phyloP scores from a whole-genome alignment of 2,797 vertebrate species.

The Acanthis flammea region DNA sequence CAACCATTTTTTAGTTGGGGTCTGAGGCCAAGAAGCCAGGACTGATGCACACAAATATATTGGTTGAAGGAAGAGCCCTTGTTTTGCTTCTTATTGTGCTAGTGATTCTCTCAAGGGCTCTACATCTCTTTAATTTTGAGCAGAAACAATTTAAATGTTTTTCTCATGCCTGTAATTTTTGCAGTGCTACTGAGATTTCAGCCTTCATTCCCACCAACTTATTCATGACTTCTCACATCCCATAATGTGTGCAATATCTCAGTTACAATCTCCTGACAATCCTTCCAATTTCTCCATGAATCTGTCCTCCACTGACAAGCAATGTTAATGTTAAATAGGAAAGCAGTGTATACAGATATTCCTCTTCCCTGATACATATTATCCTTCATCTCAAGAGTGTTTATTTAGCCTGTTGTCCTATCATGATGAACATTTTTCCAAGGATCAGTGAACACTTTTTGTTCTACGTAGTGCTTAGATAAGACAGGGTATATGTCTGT shows the following conservation, averaged over 20 bases:
- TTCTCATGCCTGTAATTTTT: neutral
- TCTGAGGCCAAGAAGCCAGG: neutral
- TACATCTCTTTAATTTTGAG: neutral
- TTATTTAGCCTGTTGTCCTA: neutral
- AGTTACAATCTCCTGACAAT: neutral
- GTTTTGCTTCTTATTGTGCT: neutral
- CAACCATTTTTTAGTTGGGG: neutral
- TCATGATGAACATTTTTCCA: neutral
- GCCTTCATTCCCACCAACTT: neutral
- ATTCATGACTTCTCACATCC: neutral
- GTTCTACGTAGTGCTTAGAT: neutral
- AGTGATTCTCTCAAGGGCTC: neutral
- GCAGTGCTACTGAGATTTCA: neutral
- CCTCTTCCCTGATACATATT: neutral
- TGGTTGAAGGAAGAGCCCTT: neutral
- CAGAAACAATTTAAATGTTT: neutral
- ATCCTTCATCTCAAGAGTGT: neutral
- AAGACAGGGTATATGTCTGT: neutral
- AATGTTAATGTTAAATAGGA: neutral
- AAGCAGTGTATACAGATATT: neutral
- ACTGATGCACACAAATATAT: neutral
- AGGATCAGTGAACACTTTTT: neutral
- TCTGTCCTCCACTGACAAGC: neutral
- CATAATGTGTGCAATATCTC: neutral
- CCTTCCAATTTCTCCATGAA: neutral